These are phyloP conservation scores for Otis tarda DNA, from an alignment of 2,113 vertebrate genomes.

Conservation along the genomic window DNA sequence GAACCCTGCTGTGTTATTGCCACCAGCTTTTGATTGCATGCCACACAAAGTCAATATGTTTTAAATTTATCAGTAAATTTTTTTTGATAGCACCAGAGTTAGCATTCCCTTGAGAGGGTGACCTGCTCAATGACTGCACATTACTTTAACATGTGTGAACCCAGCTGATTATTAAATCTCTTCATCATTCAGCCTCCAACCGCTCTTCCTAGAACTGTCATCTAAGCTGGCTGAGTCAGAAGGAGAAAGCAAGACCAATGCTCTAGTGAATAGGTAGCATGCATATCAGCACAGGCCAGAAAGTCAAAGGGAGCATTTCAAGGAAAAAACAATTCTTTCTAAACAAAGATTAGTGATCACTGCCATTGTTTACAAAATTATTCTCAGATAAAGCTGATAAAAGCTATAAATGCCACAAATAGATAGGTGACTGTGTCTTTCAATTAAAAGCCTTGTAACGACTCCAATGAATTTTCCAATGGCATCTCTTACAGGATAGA, in stretches of 20 bases:
- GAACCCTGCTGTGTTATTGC: slow-evolving; percentile 50
- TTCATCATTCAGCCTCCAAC: neutral
- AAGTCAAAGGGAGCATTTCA: neutral
- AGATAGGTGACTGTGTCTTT: neutral
- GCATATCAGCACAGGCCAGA: neutral
- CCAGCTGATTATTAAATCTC: slow-evolving; percentile 19
- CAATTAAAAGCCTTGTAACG: neutral
- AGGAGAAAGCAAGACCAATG: neutral
- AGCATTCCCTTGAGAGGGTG: neutral
- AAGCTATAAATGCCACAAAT: neutral
- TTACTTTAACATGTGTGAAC: neutral
- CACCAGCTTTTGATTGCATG: slow-evolving; percentile 43
- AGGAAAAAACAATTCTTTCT: neutral
- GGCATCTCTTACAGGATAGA: neutral
- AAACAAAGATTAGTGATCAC: neutral
- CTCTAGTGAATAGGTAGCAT: neutral
- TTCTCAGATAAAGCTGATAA: neutral
- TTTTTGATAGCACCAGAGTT: slow-evolving; percentile 2
- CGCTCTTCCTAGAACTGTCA: neutral
- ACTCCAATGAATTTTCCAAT: neutral
- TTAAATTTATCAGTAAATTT: slow-evolving; percentile 26
- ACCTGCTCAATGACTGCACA: neutral
- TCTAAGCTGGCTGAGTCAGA: neutral
- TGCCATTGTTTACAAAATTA: neutral
- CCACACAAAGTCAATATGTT: slow-evolving; percentile 30